phyloP scores from a whole-genome alignment of 2,888 invertebrate genomes.

The Strigamia crassipes region DNA sequence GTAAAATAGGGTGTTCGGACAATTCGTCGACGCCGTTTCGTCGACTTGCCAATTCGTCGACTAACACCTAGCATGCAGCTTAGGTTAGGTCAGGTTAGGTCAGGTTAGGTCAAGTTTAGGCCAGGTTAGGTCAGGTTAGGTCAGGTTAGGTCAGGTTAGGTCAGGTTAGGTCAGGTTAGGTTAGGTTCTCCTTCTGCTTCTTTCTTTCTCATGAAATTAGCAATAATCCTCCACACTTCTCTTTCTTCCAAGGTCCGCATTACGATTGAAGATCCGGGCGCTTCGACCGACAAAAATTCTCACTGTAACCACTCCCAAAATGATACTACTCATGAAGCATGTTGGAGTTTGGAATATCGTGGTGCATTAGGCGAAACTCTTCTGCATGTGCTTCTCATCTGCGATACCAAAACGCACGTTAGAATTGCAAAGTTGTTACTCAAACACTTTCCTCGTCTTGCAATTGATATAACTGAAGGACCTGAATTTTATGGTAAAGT shows the following conservation, averaged over 20 bases:
- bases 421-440: conserved; percentile 85
- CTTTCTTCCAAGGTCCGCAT: background rate
- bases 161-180: too few species aligned
- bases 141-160: too few species aligned
- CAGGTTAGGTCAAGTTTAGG: too few species aligned
- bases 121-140: too few species aligned
- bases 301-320: background rate
- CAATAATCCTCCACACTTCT: background rate
- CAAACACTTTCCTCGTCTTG: conserved; percentile 86
- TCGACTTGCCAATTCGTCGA: too few species aligned
- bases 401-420: conserved; percentile 82
- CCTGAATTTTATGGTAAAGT: conserved; percentile 88
- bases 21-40: too few species aligned
- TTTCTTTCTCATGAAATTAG: background rate
- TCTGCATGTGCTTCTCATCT: conserved; percentile 91
- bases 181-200: too few species aligned
- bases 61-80: too few species aligned
- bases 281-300: background rate
- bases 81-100: too few species aligned
- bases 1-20: too few species aligned
- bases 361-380: conserved; percentile 94
- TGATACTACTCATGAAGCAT: conserved; percentile 73
- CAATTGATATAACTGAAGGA: conserved; percentile 93
- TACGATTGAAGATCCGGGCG: conserved; percentile 6
- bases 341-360: conserved; percentile 97